Evolutionary conservation across 2,113 vertebrate genomes (phyloP).

Genomic region (Nothoprocta perdicaria): DNA sequence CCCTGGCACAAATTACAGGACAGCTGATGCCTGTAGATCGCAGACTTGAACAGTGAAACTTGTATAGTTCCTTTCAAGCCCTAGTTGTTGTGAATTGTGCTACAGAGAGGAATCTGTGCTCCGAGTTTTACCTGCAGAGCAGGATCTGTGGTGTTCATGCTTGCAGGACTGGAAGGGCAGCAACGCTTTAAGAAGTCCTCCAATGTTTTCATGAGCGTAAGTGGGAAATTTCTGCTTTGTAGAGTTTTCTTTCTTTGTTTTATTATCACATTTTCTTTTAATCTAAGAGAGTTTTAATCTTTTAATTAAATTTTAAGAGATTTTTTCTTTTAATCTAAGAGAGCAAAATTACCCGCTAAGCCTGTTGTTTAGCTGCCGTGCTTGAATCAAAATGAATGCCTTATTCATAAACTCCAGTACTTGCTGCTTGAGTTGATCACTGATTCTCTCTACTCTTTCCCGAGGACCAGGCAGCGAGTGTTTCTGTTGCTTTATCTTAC

Average conservation of each 20-base stretch:
- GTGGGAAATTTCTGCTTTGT: background rate
- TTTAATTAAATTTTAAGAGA: background rate
- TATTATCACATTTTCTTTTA: background rate
- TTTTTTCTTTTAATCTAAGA: background rate
- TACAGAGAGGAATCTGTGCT: background rate
- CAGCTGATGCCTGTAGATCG: background rate
- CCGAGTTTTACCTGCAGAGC: background rate
- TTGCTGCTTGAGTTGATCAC: background rate
- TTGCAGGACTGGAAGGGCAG: background rate
- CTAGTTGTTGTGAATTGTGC: background rate
- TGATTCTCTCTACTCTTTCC: background rate
- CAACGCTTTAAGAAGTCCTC: background rate
- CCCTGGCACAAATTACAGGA: background rate
- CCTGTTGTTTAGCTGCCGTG: background rate
- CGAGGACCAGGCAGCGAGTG: constrained; percentile 21
- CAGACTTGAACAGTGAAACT: background rate
- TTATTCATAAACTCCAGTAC: background rate
- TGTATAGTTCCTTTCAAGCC: background rate
- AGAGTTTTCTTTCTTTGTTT: background rate
- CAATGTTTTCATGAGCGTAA: background rate
- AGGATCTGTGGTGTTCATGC: background rate
- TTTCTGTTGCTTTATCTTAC: background rate
- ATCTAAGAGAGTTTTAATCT: background rate
- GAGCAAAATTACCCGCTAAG: background rate
- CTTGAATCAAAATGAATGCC: background rate